These are phyloP conservation scores for Trichonephila clavata DNA, from an alignment of 1,140 invertebrate genomes.

Conservation along the genomic window DNA sequence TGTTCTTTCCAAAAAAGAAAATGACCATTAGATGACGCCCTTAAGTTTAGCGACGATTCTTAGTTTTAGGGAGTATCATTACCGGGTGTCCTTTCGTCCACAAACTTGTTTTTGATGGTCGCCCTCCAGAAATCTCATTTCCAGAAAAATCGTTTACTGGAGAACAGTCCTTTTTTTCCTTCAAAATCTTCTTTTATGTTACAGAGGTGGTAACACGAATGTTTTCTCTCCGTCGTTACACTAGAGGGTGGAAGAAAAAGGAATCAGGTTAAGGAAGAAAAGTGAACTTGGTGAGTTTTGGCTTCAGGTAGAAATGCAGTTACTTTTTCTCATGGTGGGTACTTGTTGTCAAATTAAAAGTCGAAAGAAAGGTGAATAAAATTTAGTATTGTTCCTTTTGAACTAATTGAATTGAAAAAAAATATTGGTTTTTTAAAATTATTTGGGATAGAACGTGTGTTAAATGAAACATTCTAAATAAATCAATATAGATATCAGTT, in stretches of 20 bases:
- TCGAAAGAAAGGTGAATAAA: no score
- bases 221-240: not conserved
- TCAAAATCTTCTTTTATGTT: conserved; percentile 3
- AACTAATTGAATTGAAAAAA: no score
- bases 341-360: not conserved
- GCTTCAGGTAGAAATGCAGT: not conserved
- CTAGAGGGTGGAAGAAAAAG: not conserved
- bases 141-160: not conserved
- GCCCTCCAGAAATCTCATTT: conserved; percentile 1
- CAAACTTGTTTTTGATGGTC: conserved; percentile 49
- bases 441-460: no score
- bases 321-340: not conserved
- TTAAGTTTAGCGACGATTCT: not conserved
- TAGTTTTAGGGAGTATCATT: conserved; percentile 19
- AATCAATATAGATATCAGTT: no score
- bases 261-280: not conserved
- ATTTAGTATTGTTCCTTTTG: no score
- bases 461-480: no score
- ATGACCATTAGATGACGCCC: conserved; percentile 23
- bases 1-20: not conserved
- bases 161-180: not conserved
- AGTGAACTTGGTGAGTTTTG: not conserved
- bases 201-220: not conserved
- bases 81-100: not conserved
- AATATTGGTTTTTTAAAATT: no score